These are phyloP conservation scores for Petrocephalus sullivani DNA, from an alignment of 2,797 vertebrate species.

Conservation along the genomic window DNA sequence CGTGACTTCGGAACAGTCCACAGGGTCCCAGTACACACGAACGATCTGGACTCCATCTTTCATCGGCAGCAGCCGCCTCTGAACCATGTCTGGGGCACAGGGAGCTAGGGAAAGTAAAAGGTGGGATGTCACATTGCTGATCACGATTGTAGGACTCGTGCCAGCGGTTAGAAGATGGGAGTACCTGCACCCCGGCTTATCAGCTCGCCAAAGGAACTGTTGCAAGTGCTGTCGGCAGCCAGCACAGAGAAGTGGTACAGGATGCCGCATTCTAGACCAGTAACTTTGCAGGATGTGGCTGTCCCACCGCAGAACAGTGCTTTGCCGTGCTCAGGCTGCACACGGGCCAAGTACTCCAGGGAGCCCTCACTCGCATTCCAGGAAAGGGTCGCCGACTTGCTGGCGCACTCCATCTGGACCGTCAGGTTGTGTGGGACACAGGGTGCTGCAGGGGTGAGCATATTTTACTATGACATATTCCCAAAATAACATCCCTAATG, in stretches of 20 bases:
- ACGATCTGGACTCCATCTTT: constrained; percentile 41
- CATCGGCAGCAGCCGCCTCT: constrained; percentile 39
- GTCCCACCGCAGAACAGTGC: constrained; percentile 45
- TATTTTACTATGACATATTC: neutral
- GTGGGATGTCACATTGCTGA: neutral
- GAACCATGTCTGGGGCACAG: constrained; percentile 50
- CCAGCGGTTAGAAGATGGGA: neutral
- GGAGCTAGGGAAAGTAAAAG: constrained; percentile 42
- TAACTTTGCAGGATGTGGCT: constrained; percentile 48
- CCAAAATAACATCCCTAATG: neutral
- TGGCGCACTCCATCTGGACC: constrained; percentile 53
- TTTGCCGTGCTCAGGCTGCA: constrained; percentile 31
- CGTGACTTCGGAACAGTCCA: constrained; percentile 50
- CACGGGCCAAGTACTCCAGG: constrained; percentile 47
- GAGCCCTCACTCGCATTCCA: constrained; percentile 54
- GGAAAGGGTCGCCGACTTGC: constrained; percentile 49
- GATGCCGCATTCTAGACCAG: constrained; percentile 54
- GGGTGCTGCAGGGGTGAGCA: constrained; percentile 49
- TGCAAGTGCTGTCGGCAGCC: constrained; percentile 57
- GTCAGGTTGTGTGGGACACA: constrained; percentile 52
- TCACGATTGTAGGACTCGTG: neutral
- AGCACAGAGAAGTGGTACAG: constrained; percentile 63
- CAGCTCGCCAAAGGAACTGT: constrained; percentile 50
- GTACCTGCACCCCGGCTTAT: constrained; percentile 61
- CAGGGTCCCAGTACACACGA: constrained; percentile 51